Base-by-base conservation (phyloP, 2,888 invertebrate genomes). In the Leptinotarsa juncta region DNA sequence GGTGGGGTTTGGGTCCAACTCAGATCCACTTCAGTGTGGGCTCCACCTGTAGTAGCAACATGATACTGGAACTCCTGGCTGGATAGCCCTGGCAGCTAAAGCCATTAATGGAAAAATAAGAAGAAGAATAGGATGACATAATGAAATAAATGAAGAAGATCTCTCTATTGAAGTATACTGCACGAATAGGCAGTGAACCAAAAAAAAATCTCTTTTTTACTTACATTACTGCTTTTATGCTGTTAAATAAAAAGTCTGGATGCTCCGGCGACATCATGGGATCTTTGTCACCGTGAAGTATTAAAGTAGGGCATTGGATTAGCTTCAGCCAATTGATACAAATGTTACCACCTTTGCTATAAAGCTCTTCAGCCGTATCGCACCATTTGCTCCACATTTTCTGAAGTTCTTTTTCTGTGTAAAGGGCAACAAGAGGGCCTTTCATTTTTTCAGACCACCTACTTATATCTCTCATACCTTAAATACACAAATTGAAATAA, bases 261-360 rank as follows among this genome's bases (percentile, higher is more conserved):
- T 97, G 97, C 77, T 93, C 92, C 23, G 89, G 85, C 2, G 93
- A 91, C 3, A 97, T 92, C 88, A 96, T 89, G 0, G 93, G 91
- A 88, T 97, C 97, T 84, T 95, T 94, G 79, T 91, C 91, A 0
- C 97, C 97, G 84, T 97, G 95, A 62, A 97, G 84, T 79, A 97
- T 93, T 23, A 96, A 90, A 0, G 95, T 95, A 0, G 94, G 94
- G 78, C 94, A 94, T 70, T 89, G 89, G 23, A 97, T 93, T 65
- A 92, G 88, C 3, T 90, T 86, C 55, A 96, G 84, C 49, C 90
- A 86, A 3, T 90, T 87, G 74, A 90, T 91, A 85, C 96, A 96
- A 78, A 96, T 91, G 83, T 97, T 91, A 1, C 96, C 96, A 49
- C 91, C 88, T 49, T 91, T 88, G 4, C 90, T 87, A 12, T 89